phyloP scores from a whole-genome alignment of 2,113 vertebrate genomes.

The Cynocephalus volans region DNA sequence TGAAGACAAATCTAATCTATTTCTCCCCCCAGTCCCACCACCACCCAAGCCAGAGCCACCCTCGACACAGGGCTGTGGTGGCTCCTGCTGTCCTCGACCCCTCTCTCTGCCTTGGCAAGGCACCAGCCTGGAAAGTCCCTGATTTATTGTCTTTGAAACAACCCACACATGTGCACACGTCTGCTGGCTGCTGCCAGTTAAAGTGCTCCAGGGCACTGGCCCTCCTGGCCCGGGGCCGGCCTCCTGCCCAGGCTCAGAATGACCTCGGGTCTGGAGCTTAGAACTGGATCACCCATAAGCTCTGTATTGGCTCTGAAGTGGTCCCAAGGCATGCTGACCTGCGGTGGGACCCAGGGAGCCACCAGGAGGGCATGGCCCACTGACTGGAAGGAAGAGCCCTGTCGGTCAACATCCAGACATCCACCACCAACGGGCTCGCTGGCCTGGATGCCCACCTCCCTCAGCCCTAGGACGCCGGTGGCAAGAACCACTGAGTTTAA shows the following conservation, averaged over 20 bases:
- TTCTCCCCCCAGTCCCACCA: background rate
- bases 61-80: fast-evolving
- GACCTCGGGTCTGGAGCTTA: too few species aligned
- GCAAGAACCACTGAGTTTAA: fast-evolving
- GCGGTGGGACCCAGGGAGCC: fast-evolving
- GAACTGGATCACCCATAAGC: fast-evolving
- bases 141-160: slow-evolving; percentile 62
- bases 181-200: slow-evolving; percentile 57
- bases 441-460: fast-evolving
- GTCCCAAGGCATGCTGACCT: fast-evolving
- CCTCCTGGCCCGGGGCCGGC: fast-evolving
- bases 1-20: background rate
- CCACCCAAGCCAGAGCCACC: fast-evolving
- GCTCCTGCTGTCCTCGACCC: background rate
- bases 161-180: background rate
- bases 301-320: fast-evolving
- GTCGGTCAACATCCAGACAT: fast-evolving
- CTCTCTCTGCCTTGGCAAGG: background rate
- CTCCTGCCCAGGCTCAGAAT: background rate
- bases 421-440: fast-evolving
- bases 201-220: background rate
- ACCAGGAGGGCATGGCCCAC: fast-evolving
- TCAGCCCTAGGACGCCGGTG: fast-evolving
- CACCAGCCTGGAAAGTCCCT: background rate
- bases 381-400: too few species aligned